Percentiles rank a stretch among this genome's conserved stretches.
Evolutionary conservation across 2,113 vertebrate species (phyloP).

Genomic region (Urocitellus parryii): DNA sequence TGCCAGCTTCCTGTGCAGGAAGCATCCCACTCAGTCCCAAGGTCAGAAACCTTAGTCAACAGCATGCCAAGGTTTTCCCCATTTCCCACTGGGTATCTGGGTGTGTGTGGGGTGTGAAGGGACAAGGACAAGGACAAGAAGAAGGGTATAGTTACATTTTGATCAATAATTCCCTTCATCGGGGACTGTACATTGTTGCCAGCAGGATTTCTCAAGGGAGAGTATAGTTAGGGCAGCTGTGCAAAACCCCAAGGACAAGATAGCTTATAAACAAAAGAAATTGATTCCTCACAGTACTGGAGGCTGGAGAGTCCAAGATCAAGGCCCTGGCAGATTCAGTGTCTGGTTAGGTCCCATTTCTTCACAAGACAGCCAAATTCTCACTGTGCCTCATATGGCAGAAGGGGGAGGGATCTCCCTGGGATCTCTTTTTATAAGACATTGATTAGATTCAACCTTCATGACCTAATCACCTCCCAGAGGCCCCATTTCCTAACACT

Average conservation of each 20-base stretch:
- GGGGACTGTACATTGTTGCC: not conserved
- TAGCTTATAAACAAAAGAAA: not conserved
- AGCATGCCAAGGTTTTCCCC: not conserved
- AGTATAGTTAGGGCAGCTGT: not conserved
- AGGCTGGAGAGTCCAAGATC: not conserved
- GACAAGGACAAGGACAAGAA: not conserved
- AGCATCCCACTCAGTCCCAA: not conserved
- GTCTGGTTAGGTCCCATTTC: not conserved
- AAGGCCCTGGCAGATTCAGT: not conserved
- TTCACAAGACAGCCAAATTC: not conserved
- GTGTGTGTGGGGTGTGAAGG: too few relatives aligned
- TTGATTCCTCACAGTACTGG: not conserved
- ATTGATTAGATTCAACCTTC: not conserved
- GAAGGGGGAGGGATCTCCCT: not conserved
- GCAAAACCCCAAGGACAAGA: not conserved
- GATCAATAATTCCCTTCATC: not conserved
- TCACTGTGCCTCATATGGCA: not conserved
- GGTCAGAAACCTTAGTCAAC: not conserved
- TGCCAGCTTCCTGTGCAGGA: not conserved
- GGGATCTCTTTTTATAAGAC: not conserved
- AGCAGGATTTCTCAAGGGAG: not conserved
- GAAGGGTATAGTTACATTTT: not conserved
- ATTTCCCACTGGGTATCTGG: not conserved
- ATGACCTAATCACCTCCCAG: not conserved
- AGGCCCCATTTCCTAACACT: not conserved